These are phyloP conservation scores for Lasaia peninsularis DNA, from an alignment of 1,140 invertebrate species.

Conservation along the genomic window DNA sequence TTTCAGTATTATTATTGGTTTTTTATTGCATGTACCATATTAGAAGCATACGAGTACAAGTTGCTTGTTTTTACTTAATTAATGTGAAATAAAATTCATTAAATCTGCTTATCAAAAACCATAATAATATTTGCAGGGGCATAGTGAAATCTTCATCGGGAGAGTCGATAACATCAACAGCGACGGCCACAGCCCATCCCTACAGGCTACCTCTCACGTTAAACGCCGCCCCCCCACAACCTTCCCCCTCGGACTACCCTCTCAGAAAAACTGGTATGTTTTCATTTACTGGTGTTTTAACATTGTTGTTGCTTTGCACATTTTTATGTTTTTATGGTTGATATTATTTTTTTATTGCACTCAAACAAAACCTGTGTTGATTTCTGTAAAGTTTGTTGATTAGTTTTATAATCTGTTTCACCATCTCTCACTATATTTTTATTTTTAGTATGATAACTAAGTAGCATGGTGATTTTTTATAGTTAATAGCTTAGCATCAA, in stretches of 20 bases:
- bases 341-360: not conserved
- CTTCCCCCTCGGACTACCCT: slow-evolving; percentile 91
- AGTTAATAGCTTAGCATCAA: too few relatives aligned
- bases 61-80: too few relatives aligned
- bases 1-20: too few relatives aligned
- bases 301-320: not conserved
- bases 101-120: too few relatives aligned
- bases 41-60: too few relatives aligned
- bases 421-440: not conserved
- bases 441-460: not conserved
- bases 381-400: not conserved
- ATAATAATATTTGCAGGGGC: slow-evolving; percentile 55
- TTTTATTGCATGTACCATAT: too few relatives aligned
- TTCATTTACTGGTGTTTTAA: not conserved
- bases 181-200: slow-evolving; percentile 81
- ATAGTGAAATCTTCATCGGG: slow-evolving; percentile 80
- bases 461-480: too few relatives aligned
- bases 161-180: slow-evolving; percentile 78
- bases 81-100: too few relatives aligned
- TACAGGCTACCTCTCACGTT: slow-evolving; percentile 76
- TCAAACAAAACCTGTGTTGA: not conserved
- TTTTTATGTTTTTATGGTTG: slow-evolving; percentile 3
- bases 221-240: slow-evolving; percentile 84
- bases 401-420: not conserved
- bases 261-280: slow-evolving; percentile 94